Conservation (phyloP, 2,113 vertebrate species). For the sheep (Ovis aries) region ARS-UI_Ramb_v3.0 NC_056060.1:17970001-17970500, state of each 20-base stretch:
- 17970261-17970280: neutral
- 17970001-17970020: neutral
- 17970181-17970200: neutral
- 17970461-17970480: constrained; percentile 18
- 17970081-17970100: neutral
- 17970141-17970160: neutral
- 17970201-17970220: neutral
- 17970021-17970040: neutral
- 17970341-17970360: constrained; percentile 46
- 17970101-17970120: neutral
- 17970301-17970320: neutral
- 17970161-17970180: neutral
- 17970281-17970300: neutral
- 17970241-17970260: neutral
- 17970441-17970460: constrained; percentile 28
- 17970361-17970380: constrained; percentile 46
- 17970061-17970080: neutral
- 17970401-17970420: constrained; percentile 62
- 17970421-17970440: constrained; percentile 61
- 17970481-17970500: neutral
- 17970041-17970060: neutral
- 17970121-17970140: neutral
- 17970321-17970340: constrained; percentile 38
- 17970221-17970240: neutral
- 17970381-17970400: constrained; percentile 58